Evolutionary conservation across 2,113 vertebrate species (phyloP).

Genomic region (Aegotheles bennettii): DNA sequence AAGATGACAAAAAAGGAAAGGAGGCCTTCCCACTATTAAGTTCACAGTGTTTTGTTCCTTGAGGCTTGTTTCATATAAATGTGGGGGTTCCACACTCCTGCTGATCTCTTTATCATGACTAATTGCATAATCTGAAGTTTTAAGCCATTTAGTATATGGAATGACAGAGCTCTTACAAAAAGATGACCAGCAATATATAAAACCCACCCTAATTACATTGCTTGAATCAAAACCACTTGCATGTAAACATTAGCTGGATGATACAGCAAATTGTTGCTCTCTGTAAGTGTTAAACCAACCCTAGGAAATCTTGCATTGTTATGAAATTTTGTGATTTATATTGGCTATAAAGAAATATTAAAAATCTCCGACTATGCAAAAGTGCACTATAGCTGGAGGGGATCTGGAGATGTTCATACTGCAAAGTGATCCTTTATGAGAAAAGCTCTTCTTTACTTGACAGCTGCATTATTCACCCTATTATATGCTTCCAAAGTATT

Average conservation of each 20-base stretch:
- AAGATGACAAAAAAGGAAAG: neutral
- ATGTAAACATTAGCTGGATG: constrained; percentile 12
- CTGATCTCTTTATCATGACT: neutral
- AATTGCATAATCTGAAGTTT: neutral
- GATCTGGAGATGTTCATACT: neutral
- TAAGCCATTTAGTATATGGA: neutral
- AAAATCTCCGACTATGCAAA: constrained; percentile 52
- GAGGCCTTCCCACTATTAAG: neutral
- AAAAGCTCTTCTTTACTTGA: constrained; percentile 40
- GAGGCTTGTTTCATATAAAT: neutral
- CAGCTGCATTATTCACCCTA: constrained; percentile 22
- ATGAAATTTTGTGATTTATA: constrained; percentile 62
- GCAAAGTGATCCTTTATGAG: constrained; percentile 37
- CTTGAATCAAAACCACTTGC: constrained; percentile 36
- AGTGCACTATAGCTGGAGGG: neutral
- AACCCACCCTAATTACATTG: neutral
- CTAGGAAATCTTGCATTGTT: constrained; percentile 34
- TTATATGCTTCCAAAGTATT: constrained; percentile 60
- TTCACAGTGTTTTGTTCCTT: neutral
- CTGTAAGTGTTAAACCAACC: constrained; percentile 34
- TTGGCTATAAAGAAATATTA: constrained; percentile 59
- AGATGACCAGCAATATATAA: constrained; percentile 19
- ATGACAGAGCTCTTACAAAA: neutral
- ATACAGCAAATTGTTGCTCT: constrained; percentile 30
- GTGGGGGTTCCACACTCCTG: neutral